Conservation (phyloP, 1,140 invertebrate species). For the Neotoxoptera formosana region DNA sequence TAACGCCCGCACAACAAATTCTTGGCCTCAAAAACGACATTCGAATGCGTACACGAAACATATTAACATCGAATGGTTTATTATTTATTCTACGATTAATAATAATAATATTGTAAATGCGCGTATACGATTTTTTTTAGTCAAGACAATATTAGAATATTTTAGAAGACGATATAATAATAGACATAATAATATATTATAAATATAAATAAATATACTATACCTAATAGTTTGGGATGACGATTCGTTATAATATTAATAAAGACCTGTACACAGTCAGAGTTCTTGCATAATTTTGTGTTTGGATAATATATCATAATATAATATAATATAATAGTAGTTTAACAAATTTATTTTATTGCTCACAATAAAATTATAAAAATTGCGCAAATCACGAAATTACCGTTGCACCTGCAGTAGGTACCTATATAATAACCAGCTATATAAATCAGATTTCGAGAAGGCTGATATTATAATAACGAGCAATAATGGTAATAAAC, state of each 20-base stretch:
- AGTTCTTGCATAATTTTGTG: not conserved
- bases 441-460: not conserved
- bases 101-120: not conserved
- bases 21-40: slow-evolving; percentile 34
- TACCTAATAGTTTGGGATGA: too few relatives aligned
- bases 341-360: not conserved
- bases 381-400: not conserved
- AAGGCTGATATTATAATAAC: not conserved
- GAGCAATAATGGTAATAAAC: not conserved
- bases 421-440: not conserved
- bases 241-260: not conserved
- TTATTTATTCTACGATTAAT: not conserved
- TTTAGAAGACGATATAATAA: not conserved
- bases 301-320: too few relatives aligned
- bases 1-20: slow-evolving; percentile 30
- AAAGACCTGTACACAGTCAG: not conserved
- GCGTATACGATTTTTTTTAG: not conserved
- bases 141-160: not conserved
- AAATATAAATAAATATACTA: too few relatives aligned
- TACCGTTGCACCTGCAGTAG: too few relatives aligned
- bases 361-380: not conserved
- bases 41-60: not conserved
- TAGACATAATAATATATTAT: too few relatives aligned
- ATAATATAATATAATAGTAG: too few relatives aligned
- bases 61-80: slow-evolving; percentile 21